These are phyloP conservation scores for Gadus macrocephalus DNA, from an alignment of 2,113 vertebrate species.

Conservation along the genomic window DNA sequence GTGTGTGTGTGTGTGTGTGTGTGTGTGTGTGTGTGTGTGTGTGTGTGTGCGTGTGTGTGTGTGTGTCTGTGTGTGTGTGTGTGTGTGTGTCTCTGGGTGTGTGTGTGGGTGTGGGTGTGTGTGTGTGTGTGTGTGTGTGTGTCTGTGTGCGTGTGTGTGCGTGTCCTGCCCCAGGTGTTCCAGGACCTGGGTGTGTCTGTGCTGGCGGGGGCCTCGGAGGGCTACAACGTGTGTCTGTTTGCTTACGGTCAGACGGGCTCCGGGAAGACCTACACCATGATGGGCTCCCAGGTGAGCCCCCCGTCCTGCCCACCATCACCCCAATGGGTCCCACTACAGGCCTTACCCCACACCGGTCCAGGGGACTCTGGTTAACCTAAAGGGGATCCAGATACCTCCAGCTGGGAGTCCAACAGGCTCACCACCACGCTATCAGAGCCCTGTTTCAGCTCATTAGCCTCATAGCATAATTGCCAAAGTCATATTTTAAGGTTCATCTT, in stretches of 20 bases:
- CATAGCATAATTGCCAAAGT: no score
- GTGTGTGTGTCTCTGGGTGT: background rate
- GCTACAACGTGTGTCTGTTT: slow-evolving; percentile 98
- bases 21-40: background rate
- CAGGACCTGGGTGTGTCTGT: slow-evolving; percentile 92
- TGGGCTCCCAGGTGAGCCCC: slow-evolving; percentile 86
- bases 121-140: slow-evolving; percentile 14
- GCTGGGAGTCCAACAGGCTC: no score
- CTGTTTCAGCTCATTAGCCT: no score
- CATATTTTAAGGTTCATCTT: no score
- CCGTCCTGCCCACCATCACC: no score
- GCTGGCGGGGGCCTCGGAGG: slow-evolving; percentile 83
- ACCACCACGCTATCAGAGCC: no score
- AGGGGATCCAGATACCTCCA: no score
- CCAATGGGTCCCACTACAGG: no score
- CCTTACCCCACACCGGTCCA: no score
- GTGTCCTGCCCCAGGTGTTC: slow-evolving; percentile 80
- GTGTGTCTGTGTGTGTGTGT: background rate
- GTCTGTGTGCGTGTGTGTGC: slow-evolving; percentile 13
- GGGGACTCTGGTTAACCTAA: no score
- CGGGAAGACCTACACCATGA: slow-evolving; percentile 98
- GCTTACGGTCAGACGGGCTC: slow-evolving; percentile 98
- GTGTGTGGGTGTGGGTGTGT: slow-evolving; percentile 13
- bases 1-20: background rate
- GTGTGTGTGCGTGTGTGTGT: no score